Evolutionary conservation across 1,140 invertebrate species (phyloP), one percentile per base, ranked within the genome.

Genomic region (Heliconius nattereri): DNA sequence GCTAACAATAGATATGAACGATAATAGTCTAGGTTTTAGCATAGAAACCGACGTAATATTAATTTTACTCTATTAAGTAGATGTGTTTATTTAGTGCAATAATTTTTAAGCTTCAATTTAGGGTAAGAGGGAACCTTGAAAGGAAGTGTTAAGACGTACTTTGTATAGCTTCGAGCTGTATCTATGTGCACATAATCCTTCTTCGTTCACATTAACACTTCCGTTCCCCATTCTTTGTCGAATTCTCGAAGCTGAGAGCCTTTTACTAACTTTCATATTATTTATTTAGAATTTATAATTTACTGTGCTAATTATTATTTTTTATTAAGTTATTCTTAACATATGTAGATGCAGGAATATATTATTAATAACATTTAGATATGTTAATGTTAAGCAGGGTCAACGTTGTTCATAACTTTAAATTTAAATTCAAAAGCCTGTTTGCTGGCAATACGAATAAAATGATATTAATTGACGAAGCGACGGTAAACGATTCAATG

Each of bases 401-500:
- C 23, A 76, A 54, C 0, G n/a, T 26, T 73, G 60, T 29, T 66
- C 29, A 66, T 66, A 66, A 66, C 23, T 26, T 66, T 16, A 29
- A 60, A 8, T 13, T 60, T 26, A 11, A 76, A 76, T 73, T 78
- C 66, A 83, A 81, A 80, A 82, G 75, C 60, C 81, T 82, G 83
- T 83, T 79, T 66, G 60, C 26, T 29, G 23, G 60, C 60, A 66
- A 66, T 66, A 29, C 81, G 75, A 81, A 73, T 84, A 83, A 84
- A 86, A 84, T 82, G 81, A 86, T 83, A 83, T 84, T 87, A 87
- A 87, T 87, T 86, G 82, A 81, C 81, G 86, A 81, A 83, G 86
- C 87, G 87, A 82, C 78, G 86, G 84, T 89, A 85, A 90, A 86
- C 84, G 88, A 89, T 87, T 90, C 85, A 87, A 90, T 90, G 88